These are phyloP conservation scores for Kryphioiulus occultus DNA, from an alignment of 2,888 invertebrate species.

Conservation along the genomic window DNA sequence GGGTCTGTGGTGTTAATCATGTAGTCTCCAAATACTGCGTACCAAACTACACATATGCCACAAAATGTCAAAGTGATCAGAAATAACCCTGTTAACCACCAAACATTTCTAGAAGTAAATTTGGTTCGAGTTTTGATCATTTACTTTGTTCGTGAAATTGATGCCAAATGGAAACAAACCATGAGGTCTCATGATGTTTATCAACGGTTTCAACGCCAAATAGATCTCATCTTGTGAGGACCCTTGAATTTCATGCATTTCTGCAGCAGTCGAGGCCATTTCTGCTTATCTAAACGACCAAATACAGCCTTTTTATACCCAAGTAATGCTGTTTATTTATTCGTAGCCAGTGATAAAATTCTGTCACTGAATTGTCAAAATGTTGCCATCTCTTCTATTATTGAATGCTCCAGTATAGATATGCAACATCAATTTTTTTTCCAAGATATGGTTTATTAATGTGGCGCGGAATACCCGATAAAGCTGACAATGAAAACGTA, in stretches of 20 bases:
- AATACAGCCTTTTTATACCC: neutral
- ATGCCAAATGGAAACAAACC: neutral
- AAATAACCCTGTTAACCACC: neutral
- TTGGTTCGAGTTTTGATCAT: neutral
- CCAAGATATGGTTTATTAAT: too few relatives aligned
- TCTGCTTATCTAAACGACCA: neutral
- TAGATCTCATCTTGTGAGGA: neutral
- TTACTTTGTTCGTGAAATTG: too few relatives aligned
- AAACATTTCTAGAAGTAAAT: neutral
- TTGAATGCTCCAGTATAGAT: too few relatives aligned
- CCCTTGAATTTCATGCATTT: neutral
- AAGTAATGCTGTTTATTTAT: neutral
- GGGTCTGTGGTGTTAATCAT: neutral
- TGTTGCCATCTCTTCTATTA: neutral
- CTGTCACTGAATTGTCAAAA: neutral
- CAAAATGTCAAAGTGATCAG: neutral
- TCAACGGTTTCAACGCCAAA: neutral
- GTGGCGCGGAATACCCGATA: too few relatives aligned
- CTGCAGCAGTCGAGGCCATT: neutral
- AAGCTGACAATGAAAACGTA: too few relatives aligned
- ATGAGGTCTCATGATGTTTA: neutral
- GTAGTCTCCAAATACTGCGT: neutral
- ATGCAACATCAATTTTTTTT: too few relatives aligned
- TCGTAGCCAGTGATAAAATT: neutral
- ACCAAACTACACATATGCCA: neutral